Evolutionary conservation across 2,113 vertebrate species (phyloP).

Genomic region (Cisticola juncidis): DNA sequence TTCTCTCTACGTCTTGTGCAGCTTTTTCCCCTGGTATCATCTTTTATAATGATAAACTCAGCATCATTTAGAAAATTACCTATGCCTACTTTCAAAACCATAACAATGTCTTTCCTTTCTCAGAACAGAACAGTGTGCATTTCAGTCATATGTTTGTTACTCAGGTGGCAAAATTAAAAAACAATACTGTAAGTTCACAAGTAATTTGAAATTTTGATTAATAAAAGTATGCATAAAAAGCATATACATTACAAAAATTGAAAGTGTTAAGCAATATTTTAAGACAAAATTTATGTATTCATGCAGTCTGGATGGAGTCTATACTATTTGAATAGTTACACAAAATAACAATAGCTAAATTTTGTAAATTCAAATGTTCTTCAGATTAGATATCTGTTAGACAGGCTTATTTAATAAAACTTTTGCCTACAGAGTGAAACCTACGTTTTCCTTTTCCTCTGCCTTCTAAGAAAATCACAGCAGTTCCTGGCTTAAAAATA

Average conservation of each 20-base stretch:
- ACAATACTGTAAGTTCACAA: rapidly evolving
- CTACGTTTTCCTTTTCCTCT: neutral
- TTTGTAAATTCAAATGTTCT: neutral
- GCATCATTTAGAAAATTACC: neutral
- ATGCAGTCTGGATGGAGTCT: neutral
- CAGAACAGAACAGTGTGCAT: neutral
- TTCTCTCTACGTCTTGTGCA: neutral
- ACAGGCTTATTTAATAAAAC: neutral
- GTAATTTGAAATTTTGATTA: neutral
- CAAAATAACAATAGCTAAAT: neutral
- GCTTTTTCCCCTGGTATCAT: neutral
- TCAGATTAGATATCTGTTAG: neutral
- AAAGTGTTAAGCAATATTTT: neutral
- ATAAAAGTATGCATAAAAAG: neutral
- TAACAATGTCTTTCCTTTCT: neutral
- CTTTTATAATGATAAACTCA: neutral
- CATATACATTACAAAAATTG: neutral
- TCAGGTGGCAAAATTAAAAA: neutral
- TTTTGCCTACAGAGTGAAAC: neutral
- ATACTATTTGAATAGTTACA: neutral
- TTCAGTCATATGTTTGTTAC: neutral
- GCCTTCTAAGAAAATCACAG: neutral
- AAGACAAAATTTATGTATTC: neutral
- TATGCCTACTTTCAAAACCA: neutral
- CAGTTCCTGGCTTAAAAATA: neutral